Evolutionary conservation across 2,113 vertebrate genomes (phyloP).

Genomic region (Pterophyllum scalare): DNA sequence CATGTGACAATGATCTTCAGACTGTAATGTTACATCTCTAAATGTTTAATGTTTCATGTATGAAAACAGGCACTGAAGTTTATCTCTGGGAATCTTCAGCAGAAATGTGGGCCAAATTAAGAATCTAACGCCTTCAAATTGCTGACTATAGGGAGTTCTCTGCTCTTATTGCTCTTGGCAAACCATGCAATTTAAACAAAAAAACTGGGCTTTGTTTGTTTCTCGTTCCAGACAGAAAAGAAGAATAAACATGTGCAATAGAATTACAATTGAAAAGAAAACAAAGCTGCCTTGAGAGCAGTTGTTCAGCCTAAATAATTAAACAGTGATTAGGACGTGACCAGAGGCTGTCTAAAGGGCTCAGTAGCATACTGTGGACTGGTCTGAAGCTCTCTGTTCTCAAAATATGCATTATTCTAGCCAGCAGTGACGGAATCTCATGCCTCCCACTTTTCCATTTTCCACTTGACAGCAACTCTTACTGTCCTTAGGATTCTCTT

Average conservation of each 20-base stretch:
- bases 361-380: conserved; percentile 50
- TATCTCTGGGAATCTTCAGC: not conserved
- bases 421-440: conserved; percentile 47
- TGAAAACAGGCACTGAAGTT: not conserved
- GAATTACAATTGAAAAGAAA: conserved; percentile 63
- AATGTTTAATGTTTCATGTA: not conserved
- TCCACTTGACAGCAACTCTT: conserved; percentile 55
- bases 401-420: conserved; percentile 24
- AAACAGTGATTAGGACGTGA: conserved; percentile 69
- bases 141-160: conserved; percentile 29
- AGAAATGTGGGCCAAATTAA: conserved; percentile 27
- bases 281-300: conserved; percentile 69
- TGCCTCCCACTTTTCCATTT: conserved; percentile 62
- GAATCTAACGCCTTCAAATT: conserved; percentile 21
- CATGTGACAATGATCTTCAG: not conserved
- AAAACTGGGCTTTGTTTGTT: conserved; percentile 45
- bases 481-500: conserved; percentile 33
- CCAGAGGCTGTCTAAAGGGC: conserved; percentile 67
- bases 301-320: conserved; percentile 74
- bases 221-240: conserved; percentile 29
- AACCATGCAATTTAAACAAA: conserved; percentile 44
- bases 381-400: conserved; percentile 34
- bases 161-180: conserved; percentile 47
- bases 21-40: not conserved
- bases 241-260: conserved; percentile 62